Conservation (phyloP, 1,140 invertebrate species). For the Centruroides sculpturatus region DNA sequence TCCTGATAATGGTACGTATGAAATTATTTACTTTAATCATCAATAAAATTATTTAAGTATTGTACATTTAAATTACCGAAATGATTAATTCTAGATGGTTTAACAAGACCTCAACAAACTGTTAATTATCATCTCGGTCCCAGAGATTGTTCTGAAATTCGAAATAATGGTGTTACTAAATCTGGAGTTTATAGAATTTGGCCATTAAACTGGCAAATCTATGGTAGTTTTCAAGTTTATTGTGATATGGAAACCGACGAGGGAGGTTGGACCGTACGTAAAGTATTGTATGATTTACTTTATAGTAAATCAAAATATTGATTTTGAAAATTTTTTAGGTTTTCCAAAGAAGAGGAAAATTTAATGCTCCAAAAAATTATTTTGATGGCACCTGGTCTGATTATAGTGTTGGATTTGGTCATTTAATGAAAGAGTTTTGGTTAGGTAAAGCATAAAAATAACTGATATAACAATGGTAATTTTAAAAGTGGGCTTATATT, state of each 20-base stretch:
- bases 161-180: no score
- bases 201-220: conserved; percentile 35
- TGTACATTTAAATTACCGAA: no score
- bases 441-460: conserved; percentile 24
- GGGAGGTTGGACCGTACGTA: conserved; percentile 61
- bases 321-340: background rate
- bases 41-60: no score
- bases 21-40: no score
- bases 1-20: no score
- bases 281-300: conserved; percentile 10
- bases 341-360: conserved; percentile 18
- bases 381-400: conserved; percentile 33
- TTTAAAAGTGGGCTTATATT: background rate
- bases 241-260: conserved; percentile 46
- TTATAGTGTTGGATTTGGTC: conserved; percentile 33
- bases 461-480: background rate
- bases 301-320: no score
- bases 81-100: no score
- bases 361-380: conserved; percentile 49
- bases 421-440: conserved; percentile 30
- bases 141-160: no score
- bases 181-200: conserved; percentile 51
- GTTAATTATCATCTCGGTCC: no score
- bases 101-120: no score
- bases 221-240: conserved; percentile 46